Evolutionary conservation across 2,797 vertebrate genomes (phyloP).

Genomic region (Oryzias dopingdopingensis): DNA sequence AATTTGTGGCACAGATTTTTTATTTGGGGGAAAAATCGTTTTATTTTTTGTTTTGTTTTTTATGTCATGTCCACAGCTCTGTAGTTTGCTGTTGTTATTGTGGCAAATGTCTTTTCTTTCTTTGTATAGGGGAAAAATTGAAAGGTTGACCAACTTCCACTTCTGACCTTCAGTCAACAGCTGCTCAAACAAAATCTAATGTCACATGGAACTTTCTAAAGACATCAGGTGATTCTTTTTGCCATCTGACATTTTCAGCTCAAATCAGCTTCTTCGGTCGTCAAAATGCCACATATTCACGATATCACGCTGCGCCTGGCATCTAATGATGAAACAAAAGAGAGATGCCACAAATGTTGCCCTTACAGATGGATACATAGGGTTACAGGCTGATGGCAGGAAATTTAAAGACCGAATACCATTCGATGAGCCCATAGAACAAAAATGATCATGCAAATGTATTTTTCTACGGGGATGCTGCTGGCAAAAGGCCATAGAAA

Average conservation of each 20-base stretch:
- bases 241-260: constrained; percentile 2
- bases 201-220: background rate
- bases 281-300: background rate
- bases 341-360: background rate
- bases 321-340: background rate
- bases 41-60: background rate
- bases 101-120: background rate
- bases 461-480: no score
- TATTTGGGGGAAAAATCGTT: no score
- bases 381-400: no score
- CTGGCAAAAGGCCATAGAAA: no score
- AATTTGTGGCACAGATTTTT: no score
- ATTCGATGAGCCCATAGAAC: no score
- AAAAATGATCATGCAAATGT: no score
- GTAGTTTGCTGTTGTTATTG: background rate
- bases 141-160: background rate
- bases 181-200: constrained; percentile 1
- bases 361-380: no score
- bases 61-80: background rate
- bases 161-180: background rate
- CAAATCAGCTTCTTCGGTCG: background rate
- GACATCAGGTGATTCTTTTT: background rate
- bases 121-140: background rate
- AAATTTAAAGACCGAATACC: no score
- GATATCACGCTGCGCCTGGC: no score